Conservation (phyloP, 1,140 invertebrate genomes). For the Gryon sp. region DNA sequence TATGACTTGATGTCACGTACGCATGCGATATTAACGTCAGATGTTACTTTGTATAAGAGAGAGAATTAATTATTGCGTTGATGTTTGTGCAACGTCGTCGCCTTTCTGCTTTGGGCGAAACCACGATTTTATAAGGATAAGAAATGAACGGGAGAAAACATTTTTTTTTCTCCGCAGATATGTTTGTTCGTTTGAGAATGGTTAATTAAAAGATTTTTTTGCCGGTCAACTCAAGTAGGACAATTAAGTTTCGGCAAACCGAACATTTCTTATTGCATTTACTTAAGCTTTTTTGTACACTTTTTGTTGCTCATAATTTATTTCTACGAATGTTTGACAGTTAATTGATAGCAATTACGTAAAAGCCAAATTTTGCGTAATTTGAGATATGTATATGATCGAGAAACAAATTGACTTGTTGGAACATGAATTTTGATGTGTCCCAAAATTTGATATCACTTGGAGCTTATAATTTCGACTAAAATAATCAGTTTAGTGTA, state of each 20-base stretch:
- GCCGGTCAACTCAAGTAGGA: slow-evolving; percentile 2
- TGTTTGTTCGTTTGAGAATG: slow-evolving; percentile 31
- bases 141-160: slow-evolving; percentile 51
- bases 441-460: neutral
- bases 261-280: neutral
- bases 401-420: no score
- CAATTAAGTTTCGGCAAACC: slow-evolving; percentile 18
- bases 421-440: no score
- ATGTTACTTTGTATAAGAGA: slow-evolving; percentile 29
- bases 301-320: no score
- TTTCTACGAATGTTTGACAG: no score
- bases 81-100: slow-evolving; percentile 21
- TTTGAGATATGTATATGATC: no score
- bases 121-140: slow-evolving; percentile 39
- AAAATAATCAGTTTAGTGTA: slow-evolving; percentile 16
- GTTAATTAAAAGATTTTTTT: slow-evolving; percentile 46
- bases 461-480: no score
- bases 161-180: slow-evolving; percentile 17
- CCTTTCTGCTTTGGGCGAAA: slow-evolving; percentile 19
- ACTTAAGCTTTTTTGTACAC: neutral
- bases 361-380: no score
- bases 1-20: slow-evolving; percentile 15
- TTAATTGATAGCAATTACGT: no score
- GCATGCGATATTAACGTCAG: slow-evolving; percentile 32
- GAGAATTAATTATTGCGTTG: slow-evolving; percentile 37